Evolutionary conservation across 2,113 vertebrate species (phyloP).

Genomic region (rabbit (Oryctolagus cuniculus)): mOryCun1.1 NC_091450.1:32619001-32619500

Average conservation of each 20-base stretch:
- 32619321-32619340: too few species aligned
- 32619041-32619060: background rate
- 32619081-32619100: background rate
- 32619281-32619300: too few species aligned
- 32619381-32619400: background rate
- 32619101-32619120: background rate
- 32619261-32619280: too few species aligned
- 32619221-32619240: too few species aligned
- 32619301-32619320: too few species aligned
- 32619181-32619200: too few species aligned
- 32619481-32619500: background rate
- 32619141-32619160: background rate
- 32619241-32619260: too few species aligned
- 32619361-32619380: too few species aligned
- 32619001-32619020: background rate
- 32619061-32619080: background rate
- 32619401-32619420: background rate
- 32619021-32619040: background rate
- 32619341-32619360: too few species aligned
- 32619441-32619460: background rate
- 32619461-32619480: background rate
- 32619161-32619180: too few species aligned
- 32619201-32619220: too few species aligned
- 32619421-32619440: background rate
- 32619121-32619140: background rate